A percentile compares a stretch with the other conserved stretches of the same genome.
phyloP scores from a whole-genome alignment of 2,113 vertebrate genomes.

The Uria lomvia region DNA sequence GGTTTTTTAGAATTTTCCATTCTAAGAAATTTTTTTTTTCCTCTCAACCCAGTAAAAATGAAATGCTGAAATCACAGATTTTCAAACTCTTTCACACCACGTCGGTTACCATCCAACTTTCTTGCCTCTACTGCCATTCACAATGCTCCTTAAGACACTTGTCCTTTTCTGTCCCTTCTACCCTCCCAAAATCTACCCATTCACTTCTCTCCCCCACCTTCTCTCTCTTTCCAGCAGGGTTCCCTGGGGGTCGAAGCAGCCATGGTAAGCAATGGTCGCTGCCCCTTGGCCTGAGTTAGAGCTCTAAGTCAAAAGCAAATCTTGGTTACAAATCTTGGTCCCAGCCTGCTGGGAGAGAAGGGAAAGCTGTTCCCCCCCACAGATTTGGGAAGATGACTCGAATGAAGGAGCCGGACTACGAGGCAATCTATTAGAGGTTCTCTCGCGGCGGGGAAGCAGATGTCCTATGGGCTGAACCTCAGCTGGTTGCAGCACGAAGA shows the following conservation, averaged over 20 bases:
- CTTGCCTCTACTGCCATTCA: no score
- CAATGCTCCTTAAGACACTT: neutral
- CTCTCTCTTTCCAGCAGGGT: neutral
- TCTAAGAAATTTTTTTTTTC: neutral
- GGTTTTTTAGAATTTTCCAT: neutral
- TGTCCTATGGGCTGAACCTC: neutral
- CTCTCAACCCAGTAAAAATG: neutral
- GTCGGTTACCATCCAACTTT: neutral
- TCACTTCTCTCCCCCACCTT: neutral
- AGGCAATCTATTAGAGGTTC: neutral
- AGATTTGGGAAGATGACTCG: neutral
- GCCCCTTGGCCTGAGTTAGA: neutral
- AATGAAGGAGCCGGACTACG: neutral
- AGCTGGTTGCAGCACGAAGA: neutral
- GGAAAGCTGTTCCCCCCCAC: neutral
- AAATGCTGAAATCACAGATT: neutral
- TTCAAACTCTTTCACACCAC: neutral
- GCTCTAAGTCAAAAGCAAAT: neutral
- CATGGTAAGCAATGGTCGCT: rapidly evolving
- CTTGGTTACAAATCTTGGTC: neutral
- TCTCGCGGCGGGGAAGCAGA: neutral
- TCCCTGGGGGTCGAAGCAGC: neutral
- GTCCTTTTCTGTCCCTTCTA: neutral
- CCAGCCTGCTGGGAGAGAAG: neutral
- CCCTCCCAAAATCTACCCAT: neutral